These are phyloP conservation scores for Pitta sordida DNA, from an alignment of 2,113 vertebrate genomes.

Conservation along the genomic window DNA sequence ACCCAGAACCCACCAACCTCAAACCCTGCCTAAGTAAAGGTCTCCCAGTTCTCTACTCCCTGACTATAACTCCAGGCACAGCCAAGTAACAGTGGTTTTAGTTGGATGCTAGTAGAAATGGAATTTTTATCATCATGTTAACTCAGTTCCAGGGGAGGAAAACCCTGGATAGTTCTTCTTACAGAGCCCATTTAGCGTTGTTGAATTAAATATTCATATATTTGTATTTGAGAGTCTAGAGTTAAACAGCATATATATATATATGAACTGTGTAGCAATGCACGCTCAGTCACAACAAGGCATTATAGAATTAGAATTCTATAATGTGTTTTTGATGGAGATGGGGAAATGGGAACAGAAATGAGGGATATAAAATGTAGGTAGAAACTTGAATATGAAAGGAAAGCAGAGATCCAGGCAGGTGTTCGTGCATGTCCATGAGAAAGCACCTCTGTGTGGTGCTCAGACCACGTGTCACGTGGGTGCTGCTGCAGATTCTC, in stretches of 20 bases:
- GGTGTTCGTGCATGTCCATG: neutral
- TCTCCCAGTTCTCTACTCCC: accelerated
- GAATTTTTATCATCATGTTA: neutral
- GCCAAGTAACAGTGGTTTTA: neutral
- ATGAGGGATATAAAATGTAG: neutral
- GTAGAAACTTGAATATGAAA: neutral
- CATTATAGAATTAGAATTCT: neutral
- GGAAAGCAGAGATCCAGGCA: neutral
- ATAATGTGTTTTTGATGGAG: neutral
- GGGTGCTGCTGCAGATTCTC: neutral
- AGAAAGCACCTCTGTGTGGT: neutral
- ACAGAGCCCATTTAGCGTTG: neutral
- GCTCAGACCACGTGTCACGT: neutral
- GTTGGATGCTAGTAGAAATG: neutral
- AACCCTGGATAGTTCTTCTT: neutral
- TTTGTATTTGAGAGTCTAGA: neutral
- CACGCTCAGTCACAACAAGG: neutral
- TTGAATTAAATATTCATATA: neutral
- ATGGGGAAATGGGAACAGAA: neutral
- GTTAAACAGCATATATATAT: neutral
- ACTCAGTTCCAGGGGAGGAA: neutral
- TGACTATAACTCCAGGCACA: neutral
- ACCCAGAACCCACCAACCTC: too few relatives aligned
- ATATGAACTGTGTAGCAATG: neutral
- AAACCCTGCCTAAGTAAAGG: neutral